Evolutionary conservation across 1,140 invertebrate genomes (phyloP), one percentile per base, ranked within the genome.

Genomic region (Mizuhopecten yessoensis): DNA sequence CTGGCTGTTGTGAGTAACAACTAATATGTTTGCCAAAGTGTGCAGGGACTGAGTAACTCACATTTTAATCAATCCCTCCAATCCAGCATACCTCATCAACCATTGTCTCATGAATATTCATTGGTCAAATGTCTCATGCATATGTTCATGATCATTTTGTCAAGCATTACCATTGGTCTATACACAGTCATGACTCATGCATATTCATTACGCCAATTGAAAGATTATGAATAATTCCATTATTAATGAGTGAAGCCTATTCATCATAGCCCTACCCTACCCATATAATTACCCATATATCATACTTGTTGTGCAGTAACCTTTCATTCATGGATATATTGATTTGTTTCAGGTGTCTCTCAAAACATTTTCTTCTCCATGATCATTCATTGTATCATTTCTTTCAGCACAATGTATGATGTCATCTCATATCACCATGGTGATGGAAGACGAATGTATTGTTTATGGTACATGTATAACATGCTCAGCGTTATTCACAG

Each of bases 1-100:
- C 17, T 75, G 23, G 57, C 57, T 75, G 57, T 75, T 75, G 57
- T 75, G 57, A 75, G 57, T 75, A 75, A 75, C 57, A 75, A 75
- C 57, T 29, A n/a, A 29, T 29, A 75, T 75, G 57, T 75, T 23
- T 75, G 57, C 29, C 23, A 75, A 29, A 17, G n/a, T 75, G 57
- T 75, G 57, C 5, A 75, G 57, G 57, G 11, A 23, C 57, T 5
- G n/a, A 75, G n/a, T n/a, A 75, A 75, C 36, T 39, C 20, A 75
- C 57, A 9, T 9, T 17, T 75, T 5, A 9, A 75, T 75, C 57
- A 75, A 3, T 20, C 9, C 23, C 42, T 45, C 17, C 42, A 5
- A 39, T 39, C 36, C 13, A 5, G 13, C 36, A 39, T 39, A 5
- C 36, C 13, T 13, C 36, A 39, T 57, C 45, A 57, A 9, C 7